Percentiles rank a stretch among this genome's conserved stretches.
phyloP scores from a whole-genome alignment of 2,797 vertebrate genomes.

The Falco naumanni region DNA sequence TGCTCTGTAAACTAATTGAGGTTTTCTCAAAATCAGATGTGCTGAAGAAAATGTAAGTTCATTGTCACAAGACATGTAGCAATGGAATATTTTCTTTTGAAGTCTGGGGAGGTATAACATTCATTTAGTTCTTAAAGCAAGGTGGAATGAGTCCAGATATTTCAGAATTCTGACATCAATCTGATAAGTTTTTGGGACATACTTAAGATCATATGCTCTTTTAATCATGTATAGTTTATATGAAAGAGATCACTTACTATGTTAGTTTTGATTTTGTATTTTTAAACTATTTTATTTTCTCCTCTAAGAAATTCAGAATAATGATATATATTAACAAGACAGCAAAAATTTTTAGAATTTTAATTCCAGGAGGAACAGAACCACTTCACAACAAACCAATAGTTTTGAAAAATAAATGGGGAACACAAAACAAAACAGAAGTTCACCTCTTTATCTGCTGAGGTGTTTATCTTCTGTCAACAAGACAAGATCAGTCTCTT shows the following conservation, averaged over 20 bases:
- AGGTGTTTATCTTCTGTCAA: neutral
- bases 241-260: neutral
- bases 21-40: neutral
- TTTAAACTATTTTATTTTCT: neutral
- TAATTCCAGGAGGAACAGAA: neutral
- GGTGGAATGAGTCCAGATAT: neutral
- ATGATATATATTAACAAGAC: neutral
- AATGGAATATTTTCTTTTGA: neutral
- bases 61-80: neutral
- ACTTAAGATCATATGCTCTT: neutral
- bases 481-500: neutral
- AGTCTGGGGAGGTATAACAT: neutral
- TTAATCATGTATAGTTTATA: neutral
- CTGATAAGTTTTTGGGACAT: neutral
- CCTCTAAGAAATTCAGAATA: neutral
- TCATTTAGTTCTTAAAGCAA: neutral
- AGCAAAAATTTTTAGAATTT: neutral
- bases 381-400: neutral
- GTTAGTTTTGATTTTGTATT: neutral
- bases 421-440: neutral
- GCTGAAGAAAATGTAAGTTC: neutral
- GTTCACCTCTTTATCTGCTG: neutral
- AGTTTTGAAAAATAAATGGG: neutral
- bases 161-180: neutral
- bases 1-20: neutral